These are phyloP conservation scores for Alentia gelatinosa DNA, from an alignment of 2,888 invertebrate species.

Conservation along the genomic window DNA sequence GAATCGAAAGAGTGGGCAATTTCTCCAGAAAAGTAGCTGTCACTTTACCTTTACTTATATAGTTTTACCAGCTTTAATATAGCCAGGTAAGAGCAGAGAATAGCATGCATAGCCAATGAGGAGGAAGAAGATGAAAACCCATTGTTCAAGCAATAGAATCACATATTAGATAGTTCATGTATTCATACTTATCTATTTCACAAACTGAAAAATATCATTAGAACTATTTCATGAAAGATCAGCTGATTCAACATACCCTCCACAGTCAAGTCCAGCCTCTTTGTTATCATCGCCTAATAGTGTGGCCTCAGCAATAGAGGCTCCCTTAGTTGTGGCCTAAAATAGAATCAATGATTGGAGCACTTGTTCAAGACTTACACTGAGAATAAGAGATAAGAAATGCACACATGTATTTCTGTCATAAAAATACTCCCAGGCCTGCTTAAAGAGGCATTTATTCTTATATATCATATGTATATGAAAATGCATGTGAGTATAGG, in stretches of 20 bases:
- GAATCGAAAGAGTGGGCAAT: too few species aligned
- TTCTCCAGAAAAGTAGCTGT: too few species aligned
- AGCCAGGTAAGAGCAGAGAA: too few species aligned
- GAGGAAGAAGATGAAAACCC: background rate
- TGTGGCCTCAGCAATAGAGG: background rate
- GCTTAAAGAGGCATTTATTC: background rate
- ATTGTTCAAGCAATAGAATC: background rate
- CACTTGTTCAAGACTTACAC: background rate
- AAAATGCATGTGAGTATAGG: background rate
- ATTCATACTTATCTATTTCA: background rate
- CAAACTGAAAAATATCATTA: background rate
- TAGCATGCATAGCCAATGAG: too few species aligned
- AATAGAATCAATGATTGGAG: too few species aligned
- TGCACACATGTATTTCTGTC: background rate
- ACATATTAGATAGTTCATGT: background rate
- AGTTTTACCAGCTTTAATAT: too few species aligned
- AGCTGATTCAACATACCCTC: background rate
- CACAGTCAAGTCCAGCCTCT: conserved; percentile 23
- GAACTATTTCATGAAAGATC: background rate
- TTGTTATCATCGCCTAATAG: background rate
- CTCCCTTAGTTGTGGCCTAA: background rate
- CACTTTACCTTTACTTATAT: too few species aligned
- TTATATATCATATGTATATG: background rate
- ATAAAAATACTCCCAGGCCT: background rate
- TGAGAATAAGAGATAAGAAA: background rate